Evolutionary conservation across 1,140 invertebrate species (phyloP), one percentile per base, ranked within the genome.

Genomic region (Drosophila arawakana): DNA sequence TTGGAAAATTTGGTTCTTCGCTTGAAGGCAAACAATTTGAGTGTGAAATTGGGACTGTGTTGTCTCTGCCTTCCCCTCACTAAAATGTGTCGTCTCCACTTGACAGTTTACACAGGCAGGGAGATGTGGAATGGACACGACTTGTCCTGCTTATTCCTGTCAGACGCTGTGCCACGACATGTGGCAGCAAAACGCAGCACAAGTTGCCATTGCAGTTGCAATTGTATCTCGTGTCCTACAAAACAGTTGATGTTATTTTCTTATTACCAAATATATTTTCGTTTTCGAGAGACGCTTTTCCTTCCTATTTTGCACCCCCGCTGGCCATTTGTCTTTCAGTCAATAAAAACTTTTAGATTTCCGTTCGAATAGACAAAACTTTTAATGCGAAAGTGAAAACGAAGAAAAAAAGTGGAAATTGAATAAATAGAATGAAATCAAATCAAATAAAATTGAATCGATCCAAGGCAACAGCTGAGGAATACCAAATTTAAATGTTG

Each of bases 341-440:
- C 82, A 82, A 86, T 86, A 82, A 80, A 30, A 86, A 88, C 83
- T 86, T 86, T 86, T 83, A 82, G 82, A 86, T 86, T 86, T 86
- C 83, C 83, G 82, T 83, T 86, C 73, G 83, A 86, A 72, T 83
- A 69, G 80, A 77, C 69, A 73, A 82, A 86, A 86, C 82, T 86
- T 86, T 86, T 88, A 86, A 86, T 86, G 76, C 79, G 82, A 65
- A 66, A 72, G 52, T n/a, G 62, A 58, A 72, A 62, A 35, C 66
- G 49, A 59, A 72, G 46, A 54, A 21, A 44, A 18, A 59, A 73
- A 72, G 37, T 43, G 25, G 1, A 39, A 74, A 61, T 49, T 63
- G 43, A 39, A 55, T 49, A 73, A 57, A 46, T 25, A 62, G 49
- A 59, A 41, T 9, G 25, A 76, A 81, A 71, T 66, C 68, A 71